A percentile compares a stretch with the other conserved stretches of the same genome.
Conservation (phyloP, 35 echinoderm and acorn worm genomes). For the Acanthaster planci region DNA sequence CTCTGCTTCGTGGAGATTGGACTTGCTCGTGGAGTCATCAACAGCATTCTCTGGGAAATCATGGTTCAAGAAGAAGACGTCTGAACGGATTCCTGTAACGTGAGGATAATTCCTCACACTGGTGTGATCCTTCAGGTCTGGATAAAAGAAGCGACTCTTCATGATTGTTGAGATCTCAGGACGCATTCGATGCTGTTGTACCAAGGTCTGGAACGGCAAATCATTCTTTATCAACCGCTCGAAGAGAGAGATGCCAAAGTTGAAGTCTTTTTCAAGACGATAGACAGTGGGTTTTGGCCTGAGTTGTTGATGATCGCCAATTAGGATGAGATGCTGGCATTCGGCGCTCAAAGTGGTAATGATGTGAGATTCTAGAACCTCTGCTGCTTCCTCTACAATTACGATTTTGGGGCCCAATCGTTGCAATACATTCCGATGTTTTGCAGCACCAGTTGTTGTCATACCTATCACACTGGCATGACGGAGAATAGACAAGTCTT, state of each 20-base stretch:
- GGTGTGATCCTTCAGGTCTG: constrained; percentile 53
- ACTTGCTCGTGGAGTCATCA: constrained; percentile 70
- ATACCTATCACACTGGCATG: constrained; percentile 70
- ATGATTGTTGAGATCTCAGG: constrained; percentile 78
- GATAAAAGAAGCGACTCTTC: constrained; percentile 73
- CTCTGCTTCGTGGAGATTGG: constrained; percentile 75
- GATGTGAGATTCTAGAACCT: constrained; percentile 91
- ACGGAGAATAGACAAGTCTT: constrained; percentile 66
- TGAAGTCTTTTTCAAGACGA: constrained; percentile 57
- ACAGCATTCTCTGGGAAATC: constrained; percentile 41
- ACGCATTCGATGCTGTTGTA: constrained; percentile 85
- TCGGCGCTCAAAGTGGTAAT: constrained; percentile 70
- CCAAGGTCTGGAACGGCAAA: constrained; percentile 44
- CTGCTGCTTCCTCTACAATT: constrained; percentile 95
- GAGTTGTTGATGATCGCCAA: constrained; percentile 95
- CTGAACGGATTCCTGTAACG: constrained; percentile 58
- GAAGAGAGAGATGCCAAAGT: constrained; percentile 82
- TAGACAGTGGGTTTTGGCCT: constrained; percentile 92
- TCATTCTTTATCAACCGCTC: constrained; percentile 88
- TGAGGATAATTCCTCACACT: constrained; percentile 47
- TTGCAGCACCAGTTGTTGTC: constrained; percentile 64
- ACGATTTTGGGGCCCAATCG: constrained; percentile 69
- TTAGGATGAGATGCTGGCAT: constrained; percentile 85
- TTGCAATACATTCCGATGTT: neutral
- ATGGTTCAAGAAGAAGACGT: constrained; percentile 81